phyloP scores from a whole-genome alignment of 1,140 invertebrate genomes.

The Drosophila sproati region DNA sequence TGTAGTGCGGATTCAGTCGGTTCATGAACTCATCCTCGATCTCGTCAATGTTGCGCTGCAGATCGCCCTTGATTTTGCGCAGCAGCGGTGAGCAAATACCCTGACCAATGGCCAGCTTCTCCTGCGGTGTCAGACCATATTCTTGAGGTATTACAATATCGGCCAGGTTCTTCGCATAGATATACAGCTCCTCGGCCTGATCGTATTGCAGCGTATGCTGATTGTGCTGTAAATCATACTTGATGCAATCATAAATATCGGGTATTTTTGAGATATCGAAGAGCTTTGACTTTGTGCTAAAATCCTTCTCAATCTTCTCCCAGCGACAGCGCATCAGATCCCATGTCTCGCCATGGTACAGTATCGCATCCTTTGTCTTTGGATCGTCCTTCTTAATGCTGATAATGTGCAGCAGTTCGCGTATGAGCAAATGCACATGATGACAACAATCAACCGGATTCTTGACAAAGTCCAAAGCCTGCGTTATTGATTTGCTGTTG shows the following conservation, averaged over 20 bases:
- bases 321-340: constrained; percentile 98
- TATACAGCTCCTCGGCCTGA: constrained; percentile 97
- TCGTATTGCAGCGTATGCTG: constrained; percentile 97
- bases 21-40: constrained; percentile 96
- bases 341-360: constrained; percentile 99
- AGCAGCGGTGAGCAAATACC: constrained; percentile 98
- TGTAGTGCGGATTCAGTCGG: constrained; percentile 97
- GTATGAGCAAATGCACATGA: constrained; percentile 94
- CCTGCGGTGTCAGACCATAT: constrained; percentile 97
- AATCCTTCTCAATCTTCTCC: constrained; percentile 99
- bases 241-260: constrained; percentile 99
- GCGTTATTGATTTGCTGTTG: constrained; percentile 92
- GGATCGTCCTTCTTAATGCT: constrained; percentile 93
- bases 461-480: constrained; percentile 97
- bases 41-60: constrained; percentile 96
- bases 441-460: constrained; percentile 98
- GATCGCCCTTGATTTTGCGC: constrained; percentile 97
- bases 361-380: constrained; percentile 94
- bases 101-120: constrained; percentile 98
- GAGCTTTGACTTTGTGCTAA: constrained; percentile 93
- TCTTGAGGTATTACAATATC: constrained; percentile 99
- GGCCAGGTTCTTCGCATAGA: constrained; percentile 97
- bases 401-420: constrained; percentile 94
- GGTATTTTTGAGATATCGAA: constrained; percentile 99
- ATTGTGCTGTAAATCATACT: constrained; percentile 99